These are phyloP conservation scores for Dryococelus australis DNA, from an alignment of 2,888 invertebrate species.

Conservation along the genomic window DNA sequence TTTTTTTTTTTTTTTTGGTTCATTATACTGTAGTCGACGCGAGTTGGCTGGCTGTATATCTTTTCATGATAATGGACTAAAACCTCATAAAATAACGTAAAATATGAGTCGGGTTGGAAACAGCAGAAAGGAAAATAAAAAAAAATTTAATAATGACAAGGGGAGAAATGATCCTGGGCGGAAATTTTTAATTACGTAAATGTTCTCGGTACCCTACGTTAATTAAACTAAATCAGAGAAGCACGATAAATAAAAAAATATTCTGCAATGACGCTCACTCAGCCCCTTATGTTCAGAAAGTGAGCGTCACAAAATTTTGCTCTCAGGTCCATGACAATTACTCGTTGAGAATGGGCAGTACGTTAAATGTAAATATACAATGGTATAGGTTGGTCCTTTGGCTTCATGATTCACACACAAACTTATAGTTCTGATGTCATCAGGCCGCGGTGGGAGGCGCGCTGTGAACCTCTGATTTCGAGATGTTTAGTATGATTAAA, in stretches of 20 bases:
- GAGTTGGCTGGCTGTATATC: background rate
- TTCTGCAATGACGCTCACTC: background rate
- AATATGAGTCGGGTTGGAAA: background rate
- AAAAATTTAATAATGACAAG: background rate
- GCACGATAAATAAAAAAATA: background rate
- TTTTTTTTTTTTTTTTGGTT: background rate
- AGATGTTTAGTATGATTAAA: too few species aligned
- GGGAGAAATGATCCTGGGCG: background rate
- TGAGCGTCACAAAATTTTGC: too few species aligned
- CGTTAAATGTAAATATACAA: too few species aligned
- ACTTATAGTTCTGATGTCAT: too few species aligned
- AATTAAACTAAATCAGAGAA: background rate
- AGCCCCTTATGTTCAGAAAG: too few species aligned
- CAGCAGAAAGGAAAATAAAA: background rate
- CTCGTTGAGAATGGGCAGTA: too few species aligned
- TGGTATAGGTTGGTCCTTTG: too few species aligned
- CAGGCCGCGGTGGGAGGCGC: too few species aligned
- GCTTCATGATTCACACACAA: too few species aligned
- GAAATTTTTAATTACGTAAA: background rate
- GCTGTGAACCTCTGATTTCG: too few species aligned
- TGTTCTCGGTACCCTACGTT: background rate
- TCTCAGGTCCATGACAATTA: too few species aligned
- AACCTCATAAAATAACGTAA: background rate
- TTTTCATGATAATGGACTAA: background rate
- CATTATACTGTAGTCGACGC: background rate